phyloP scores from a whole-genome alignment of 2,888 invertebrate species.

The Zonitis immaculata region DNA sequence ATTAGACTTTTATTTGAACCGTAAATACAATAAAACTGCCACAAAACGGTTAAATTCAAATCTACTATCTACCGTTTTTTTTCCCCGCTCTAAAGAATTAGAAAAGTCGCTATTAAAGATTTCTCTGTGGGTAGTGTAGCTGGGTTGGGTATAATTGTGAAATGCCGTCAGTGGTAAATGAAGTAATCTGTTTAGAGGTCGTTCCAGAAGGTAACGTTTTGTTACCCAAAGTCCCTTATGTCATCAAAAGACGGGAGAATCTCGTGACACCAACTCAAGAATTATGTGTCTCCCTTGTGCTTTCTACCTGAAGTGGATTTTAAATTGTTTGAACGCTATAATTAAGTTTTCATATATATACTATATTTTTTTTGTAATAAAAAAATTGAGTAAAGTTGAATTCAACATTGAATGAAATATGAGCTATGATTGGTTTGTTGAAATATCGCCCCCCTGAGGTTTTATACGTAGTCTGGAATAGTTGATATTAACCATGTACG shows the following conservation, averaged over 20 bases:
- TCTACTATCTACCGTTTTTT: no score
- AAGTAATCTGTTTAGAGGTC: conserved; percentile 34
- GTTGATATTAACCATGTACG: conserved; percentile 28
- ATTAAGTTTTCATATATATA: conserved; percentile 1
- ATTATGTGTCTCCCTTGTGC: conserved; percentile 19
- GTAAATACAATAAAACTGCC: conserved; percentile 8
- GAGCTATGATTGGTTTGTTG: conserved; percentile 25
- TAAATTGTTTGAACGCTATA: conserved; percentile 16
- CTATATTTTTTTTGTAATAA: not conserved
- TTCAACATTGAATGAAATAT: not conserved
- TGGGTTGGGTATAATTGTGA: no score
- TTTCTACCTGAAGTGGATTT: conserved; percentile 28
- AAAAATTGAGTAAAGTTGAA: no score
- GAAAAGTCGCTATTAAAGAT: no score
- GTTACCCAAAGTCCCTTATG: conserved; percentile 33
- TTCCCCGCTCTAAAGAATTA: no score
- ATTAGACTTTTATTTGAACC: conserved; percentile 11
- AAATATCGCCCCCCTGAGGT: conserved; percentile 28
- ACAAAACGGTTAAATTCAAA: not conserved
- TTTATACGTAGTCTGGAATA: conserved; percentile 21
- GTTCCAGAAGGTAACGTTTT: conserved; percentile 29
- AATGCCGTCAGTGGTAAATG: conserved; percentile 21
- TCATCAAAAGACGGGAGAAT: conserved; percentile 28
- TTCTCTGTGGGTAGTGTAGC: no score
- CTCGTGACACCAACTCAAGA: conserved; percentile 23